These are phyloP conservation scores for Calyptommatus sinebrachiatus DNA, from an alignment of 2,113 vertebrate genomes.

Conservation along the genomic window DNA sequence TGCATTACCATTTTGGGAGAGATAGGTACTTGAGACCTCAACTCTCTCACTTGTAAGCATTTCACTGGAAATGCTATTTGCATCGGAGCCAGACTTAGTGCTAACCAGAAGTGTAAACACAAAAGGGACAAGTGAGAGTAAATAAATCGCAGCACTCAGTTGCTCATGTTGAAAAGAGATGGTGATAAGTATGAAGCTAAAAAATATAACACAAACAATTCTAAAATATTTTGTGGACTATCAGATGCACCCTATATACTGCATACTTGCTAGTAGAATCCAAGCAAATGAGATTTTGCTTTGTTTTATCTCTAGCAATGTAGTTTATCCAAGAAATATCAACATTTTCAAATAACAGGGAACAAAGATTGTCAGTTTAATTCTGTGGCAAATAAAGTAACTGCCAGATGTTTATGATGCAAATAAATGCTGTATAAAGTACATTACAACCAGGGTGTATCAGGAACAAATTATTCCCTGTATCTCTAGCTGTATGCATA, in stretches of 20 bases:
- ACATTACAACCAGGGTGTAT: too few relatives aligned
- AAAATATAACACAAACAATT: neutral
- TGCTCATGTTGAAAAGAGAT: constrained; percentile 1
- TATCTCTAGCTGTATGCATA: neutral
- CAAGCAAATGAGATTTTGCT: constrained; percentile 1
- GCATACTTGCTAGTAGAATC: constrained; percentile 26
- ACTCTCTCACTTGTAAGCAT: neutral
- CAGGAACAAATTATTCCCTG: too few relatives aligned
- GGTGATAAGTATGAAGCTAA: constrained; percentile 18
- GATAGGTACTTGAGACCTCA: neutral
- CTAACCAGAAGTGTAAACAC: constrained; percentile 19
- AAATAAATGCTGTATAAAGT: too few relatives aligned
- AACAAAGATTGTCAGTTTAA: neutral
- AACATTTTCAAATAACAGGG: neutral
- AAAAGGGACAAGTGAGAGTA: constrained; percentile 22
- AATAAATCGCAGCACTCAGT: constrained; percentile 37
- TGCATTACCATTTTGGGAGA: neutral
- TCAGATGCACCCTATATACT: constrained; percentile 35
- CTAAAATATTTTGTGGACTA: constrained; percentile 21
- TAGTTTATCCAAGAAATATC: neutral
- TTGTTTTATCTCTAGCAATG: neutral
- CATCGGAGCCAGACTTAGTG: neutral
- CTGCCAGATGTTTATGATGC: neutral
- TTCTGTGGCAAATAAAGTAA: neutral
- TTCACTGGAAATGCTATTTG: constrained; percentile 20